phyloP scores from a whole-genome alignment of 1,140 invertebrate genomes.

The Caenorhabditis brenneri region DNA sequence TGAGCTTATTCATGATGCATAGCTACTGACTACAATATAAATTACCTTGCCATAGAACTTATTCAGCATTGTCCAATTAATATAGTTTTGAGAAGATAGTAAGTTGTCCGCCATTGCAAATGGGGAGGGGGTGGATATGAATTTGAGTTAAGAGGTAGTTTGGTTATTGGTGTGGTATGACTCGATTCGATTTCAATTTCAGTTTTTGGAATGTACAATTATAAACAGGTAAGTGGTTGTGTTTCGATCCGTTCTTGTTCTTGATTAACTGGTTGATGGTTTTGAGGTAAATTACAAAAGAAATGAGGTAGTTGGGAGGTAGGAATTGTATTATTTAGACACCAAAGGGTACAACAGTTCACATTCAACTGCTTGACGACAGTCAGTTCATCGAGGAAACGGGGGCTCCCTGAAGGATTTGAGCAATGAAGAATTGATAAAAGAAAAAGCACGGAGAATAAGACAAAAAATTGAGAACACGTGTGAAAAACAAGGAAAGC shows the following conservation, averaged over 20 bases:
- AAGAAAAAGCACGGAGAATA: background rate
- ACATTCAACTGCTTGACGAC: background rate
- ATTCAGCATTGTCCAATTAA: constrained; percentile 54
- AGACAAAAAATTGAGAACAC: background rate
- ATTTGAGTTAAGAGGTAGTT: background rate
- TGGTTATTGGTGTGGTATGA: constrained; percentile 6
- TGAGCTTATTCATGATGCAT: too few relatives aligned
- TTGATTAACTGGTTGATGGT: constrained; percentile 22
- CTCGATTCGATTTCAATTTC: constrained; percentile 28
- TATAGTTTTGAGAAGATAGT: constrained; percentile 48
- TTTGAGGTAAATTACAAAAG: constrained; percentile 22
- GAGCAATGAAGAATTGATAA: background rate
- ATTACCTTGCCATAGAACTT: constrained; percentile 51
- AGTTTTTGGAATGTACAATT: constrained; percentile 10
- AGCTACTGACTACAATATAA: too few relatives aligned
- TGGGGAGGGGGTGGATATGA: background rate
- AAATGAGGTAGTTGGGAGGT: constrained; percentile 38
- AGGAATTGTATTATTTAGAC: background rate
- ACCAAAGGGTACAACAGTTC: constrained; percentile 28
- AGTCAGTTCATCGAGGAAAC: constrained; percentile 32
- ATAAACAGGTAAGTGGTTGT: background rate
- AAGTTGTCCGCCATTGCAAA: constrained; percentile 45
- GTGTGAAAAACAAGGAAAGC: constrained; percentile 27
- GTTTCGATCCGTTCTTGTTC: constrained; percentile 6
- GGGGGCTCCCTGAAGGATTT: constrained; percentile 18